A percentile compares a stretch with the other conserved stretches of the same genome.
phyloP scores from a whole-genome alignment of 2,888 invertebrate species.

The Metalampra italica region DNA sequence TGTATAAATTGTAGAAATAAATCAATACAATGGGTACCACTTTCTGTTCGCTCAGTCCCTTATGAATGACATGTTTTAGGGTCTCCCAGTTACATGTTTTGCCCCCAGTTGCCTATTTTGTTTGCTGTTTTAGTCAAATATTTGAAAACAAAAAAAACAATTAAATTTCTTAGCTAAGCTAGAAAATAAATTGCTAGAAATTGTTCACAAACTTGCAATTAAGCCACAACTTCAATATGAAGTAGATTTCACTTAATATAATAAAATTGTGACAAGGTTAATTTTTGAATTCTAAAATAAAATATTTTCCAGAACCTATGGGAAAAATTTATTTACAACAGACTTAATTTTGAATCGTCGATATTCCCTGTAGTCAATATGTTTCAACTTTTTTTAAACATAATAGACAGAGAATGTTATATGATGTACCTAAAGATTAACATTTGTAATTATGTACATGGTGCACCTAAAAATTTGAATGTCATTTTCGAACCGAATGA shows the following conservation, averaged over 20 bases:
- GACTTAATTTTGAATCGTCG: neutral
- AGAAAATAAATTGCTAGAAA: neutral
- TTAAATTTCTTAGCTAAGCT: constrained; percentile 10
- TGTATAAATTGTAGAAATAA: constrained; percentile 3
- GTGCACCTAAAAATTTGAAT: constrained; percentile 23
- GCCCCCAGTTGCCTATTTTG: no score
- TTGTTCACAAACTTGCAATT: neutral
- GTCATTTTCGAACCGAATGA: constrained; percentile 19
- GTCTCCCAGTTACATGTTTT: no score
- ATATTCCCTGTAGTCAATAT: neutral
- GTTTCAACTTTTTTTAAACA: neutral
- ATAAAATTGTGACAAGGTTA: constrained; percentile 1
- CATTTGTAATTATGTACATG: constrained; percentile 7
- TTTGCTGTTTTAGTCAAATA: no score
- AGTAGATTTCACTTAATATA: constrained; percentile 12
- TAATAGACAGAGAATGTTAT: neutral
- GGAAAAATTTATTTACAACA: constrained; percentile 8
- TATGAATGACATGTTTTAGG: neutral
- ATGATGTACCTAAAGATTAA: neutral
- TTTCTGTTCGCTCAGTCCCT: constrained; percentile 9
- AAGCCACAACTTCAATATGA: constrained; percentile 25
- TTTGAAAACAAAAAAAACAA: no score
- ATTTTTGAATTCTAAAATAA: neutral
- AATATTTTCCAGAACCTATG: neutral
- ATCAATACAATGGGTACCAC: neutral